phyloP scores from a whole-genome alignment of 2,888 invertebrate genomes.

The Atrina japonica region DNA sequence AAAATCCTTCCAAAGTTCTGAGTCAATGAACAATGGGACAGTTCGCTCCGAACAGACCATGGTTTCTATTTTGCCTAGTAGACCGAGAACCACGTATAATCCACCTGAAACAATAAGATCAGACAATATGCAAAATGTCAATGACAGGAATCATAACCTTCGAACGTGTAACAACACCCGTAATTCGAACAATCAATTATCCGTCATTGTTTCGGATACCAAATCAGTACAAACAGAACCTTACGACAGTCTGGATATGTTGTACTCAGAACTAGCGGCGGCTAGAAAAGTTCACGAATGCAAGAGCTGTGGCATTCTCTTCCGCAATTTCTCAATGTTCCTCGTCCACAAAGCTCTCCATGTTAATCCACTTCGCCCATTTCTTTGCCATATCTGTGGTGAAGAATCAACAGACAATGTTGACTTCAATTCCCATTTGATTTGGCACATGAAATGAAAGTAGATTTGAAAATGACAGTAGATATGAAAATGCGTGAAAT shows the following conservation, averaged over 20 bases:
- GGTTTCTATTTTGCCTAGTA: background rate
- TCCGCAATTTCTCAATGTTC: conserved; percentile 43
- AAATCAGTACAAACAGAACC: conserved; percentile 24
- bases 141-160: background rate
- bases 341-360: conserved; percentile 43
- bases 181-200: background rate
- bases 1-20: background rate
- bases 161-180: background rate
- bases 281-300: conserved; percentile 38
- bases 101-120: background rate
- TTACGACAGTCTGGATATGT: background rate
- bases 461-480: background rate
- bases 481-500: background rate
- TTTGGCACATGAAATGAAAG: conserved; percentile 44
- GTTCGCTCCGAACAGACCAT: background rate
- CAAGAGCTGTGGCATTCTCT: conserved; percentile 38
- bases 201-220: conserved; percentile 23
- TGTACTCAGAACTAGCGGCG: conserved; percentile 26
- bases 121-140: background rate
- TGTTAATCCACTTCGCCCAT: conserved; percentile 28
- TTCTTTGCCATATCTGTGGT: conserved; percentile 42
- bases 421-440: conserved; percentile 41
- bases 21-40: background rate
- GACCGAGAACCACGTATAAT: background rate
- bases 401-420: conserved; percentile 29